These are phyloP conservation scores for Bombylius discolor DNA, from an alignment of 2,888 invertebrate species.

Conservation along the genomic window DNA sequence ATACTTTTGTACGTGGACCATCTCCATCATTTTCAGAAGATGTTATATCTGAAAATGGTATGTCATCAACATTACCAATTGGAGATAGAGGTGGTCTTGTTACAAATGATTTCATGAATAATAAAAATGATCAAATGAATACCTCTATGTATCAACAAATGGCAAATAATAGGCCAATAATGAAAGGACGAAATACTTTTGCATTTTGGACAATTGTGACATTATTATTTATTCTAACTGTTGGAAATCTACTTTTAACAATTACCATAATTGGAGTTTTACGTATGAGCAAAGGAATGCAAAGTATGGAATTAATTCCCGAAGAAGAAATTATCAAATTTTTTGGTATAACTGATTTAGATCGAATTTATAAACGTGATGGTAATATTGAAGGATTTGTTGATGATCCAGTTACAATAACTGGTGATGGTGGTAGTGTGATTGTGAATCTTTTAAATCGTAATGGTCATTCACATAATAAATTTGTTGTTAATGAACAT, in stretches of 20 bases:
- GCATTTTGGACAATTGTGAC: constrained; percentile 69
- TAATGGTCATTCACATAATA: constrained; percentile 34
- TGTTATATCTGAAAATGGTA: constrained; percentile 26
- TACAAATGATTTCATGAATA: neutral
- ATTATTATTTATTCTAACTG: constrained; percentile 55
- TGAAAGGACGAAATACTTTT: constrained; percentile 39
- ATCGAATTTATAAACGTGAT: constrained; percentile 60
- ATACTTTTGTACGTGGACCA: constrained; percentile 30
- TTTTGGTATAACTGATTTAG: constrained; percentile 62
- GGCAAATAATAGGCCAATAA: neutral
- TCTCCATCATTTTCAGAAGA: constrained; percentile 35
- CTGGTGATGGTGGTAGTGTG: constrained; percentile 26
- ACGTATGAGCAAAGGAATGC: constrained; percentile 68
- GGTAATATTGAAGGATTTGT: constrained; percentile 49
- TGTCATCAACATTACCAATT: constrained; percentile 19
- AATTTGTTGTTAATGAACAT: constrained; percentile 46
- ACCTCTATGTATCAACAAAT: neutral
- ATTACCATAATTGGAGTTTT: constrained; percentile 69
- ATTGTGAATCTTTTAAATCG: constrained; percentile 35
- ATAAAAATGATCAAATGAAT: neutral
- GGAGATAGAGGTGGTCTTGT: constrained; percentile 5
- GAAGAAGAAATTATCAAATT: constrained; percentile 64
- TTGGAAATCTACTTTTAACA: constrained; percentile 68
- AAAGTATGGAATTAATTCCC: constrained; percentile 69
- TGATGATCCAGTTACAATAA: constrained; percentile 41